Evolutionary conservation across 2,113 vertebrate species (phyloP).

Genomic region (Struthio camelus): DNA sequence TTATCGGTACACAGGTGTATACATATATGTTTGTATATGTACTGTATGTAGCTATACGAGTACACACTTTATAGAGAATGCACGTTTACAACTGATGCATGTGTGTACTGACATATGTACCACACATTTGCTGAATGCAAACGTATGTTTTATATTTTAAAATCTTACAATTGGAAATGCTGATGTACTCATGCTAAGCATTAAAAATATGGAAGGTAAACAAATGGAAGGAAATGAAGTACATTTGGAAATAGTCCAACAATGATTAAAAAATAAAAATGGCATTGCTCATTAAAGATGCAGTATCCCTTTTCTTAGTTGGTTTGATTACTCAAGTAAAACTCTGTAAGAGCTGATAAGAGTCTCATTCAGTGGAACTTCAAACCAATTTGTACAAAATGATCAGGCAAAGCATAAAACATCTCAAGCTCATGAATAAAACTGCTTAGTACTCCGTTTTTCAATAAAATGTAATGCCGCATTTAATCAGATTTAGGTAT

Average conservation of each 20-base stretch:
- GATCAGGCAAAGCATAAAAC: conserved; percentile 59
- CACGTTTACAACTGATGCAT: conserved; percentile 40
- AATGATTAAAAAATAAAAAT: conserved; percentile 68
- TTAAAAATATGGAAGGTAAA: conserved; percentile 74
- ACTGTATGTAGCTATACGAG: conserved; percentile 42
- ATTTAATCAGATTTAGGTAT: conserved; percentile 55
- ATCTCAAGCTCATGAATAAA: conserved; percentile 31
- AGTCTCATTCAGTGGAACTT: conserved; percentile 55
- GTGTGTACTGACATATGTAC: conserved; percentile 50
- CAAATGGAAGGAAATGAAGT: conserved; percentile 75
- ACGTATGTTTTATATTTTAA: conserved; percentile 62
- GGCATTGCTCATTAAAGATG: conserved; percentile 77
- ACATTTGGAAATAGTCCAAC: conserved; percentile 72
- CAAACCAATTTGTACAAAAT: conserved; percentile 66
- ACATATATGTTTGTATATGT: conserved; percentile 48
- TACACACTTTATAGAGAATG: conserved; percentile 17
- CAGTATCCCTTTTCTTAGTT: conserved; percentile 82
- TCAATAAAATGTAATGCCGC: conserved; percentile 35
- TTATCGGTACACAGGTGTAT: conserved; percentile 64
- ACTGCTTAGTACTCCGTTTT: conserved; percentile 37
- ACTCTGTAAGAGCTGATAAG: conserved; percentile 50
- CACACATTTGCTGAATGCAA: conserved; percentile 70
- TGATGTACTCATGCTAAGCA: conserved; percentile 73
- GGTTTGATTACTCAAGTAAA: conserved; percentile 66
- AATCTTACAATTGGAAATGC: conserved; percentile 56